Evolutionary conservation across 2,113 vertebrate genomes (phyloP).

Genomic region (Bettongia penicillata): DNA sequence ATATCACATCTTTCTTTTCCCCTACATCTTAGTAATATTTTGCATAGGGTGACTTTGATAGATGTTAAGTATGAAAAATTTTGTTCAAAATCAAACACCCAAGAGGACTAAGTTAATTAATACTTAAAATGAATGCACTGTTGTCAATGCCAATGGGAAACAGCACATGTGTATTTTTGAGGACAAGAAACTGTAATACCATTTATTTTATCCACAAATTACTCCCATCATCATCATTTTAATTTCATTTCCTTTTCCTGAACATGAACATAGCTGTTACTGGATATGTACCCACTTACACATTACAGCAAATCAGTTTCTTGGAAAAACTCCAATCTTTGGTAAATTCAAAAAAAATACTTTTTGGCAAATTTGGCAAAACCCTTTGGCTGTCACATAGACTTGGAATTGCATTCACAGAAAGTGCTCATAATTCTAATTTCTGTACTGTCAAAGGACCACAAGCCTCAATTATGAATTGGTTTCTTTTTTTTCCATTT

Average conservation of each 20-base stretch:
- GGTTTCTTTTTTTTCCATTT: not conserved
- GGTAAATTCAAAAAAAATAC: not conserved
- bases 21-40: not conserved
- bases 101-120: not conserved
- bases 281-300: not conserved
- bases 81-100: not conserved
- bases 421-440: conserved; percentile 22
- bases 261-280: not conserved
- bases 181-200: not conserved
- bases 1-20: not conserved
- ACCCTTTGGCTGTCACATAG: not conserved
- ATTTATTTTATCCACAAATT: not conserved
- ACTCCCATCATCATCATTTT: not conserved
- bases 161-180: not conserved
- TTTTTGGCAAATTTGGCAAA: not conserved
- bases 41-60: not conserved
- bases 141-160: not conserved
- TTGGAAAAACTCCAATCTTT: conserved; percentile 14
- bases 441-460: not conserved
- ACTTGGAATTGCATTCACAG: conserved; percentile 8
- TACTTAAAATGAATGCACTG: not conserved
- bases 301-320: not conserved
- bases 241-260: not conserved
- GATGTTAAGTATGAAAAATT: conserved; percentile 7
- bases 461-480: conserved; percentile 22